These are phyloP conservation scores for Leucophenga varia DNA, from an alignment of 1,140 invertebrate species.

Conservation along the genomic window DNA sequence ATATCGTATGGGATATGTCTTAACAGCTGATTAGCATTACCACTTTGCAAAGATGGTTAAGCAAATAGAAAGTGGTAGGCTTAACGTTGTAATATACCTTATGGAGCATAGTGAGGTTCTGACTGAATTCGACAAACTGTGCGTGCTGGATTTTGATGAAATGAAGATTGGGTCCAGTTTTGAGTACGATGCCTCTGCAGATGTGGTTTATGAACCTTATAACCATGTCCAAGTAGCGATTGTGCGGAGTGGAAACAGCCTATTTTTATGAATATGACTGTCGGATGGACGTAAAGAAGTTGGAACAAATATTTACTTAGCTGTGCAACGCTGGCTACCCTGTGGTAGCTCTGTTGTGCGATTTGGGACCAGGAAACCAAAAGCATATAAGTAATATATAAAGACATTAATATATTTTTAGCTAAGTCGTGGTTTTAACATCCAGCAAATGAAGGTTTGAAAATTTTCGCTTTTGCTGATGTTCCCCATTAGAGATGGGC, in stretches of 20 bases:
- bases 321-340: constrained; percentile 4
- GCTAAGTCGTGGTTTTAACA: constrained; percentile 9
- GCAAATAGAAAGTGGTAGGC: not conserved
- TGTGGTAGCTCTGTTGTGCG: constrained; percentile 3
- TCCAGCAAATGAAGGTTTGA: not conserved
- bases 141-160: constrained; percentile 19
- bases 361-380: constrained; percentile 9
- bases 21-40: too few relatives aligned
- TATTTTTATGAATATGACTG: constrained; percentile 11
- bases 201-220: constrained; percentile 1
- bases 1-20: too few relatives aligned
- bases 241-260: constrained; percentile 24
- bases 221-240: constrained; percentile 15
- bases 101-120: constrained; percentile 9
- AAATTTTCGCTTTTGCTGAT: not conserved
- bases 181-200: constrained; percentile 6
- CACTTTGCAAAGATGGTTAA: too few relatives aligned
- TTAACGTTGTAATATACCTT: constrained; percentile 1
- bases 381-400: constrained; percentile 6
- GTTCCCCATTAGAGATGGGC: not conserved
- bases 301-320: constrained; percentile 9
- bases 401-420: constrained; percentile 7
- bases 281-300: constrained; percentile 5
- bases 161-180: constrained; percentile 12
- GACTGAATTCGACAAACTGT: constrained; percentile 6